A percentile compares a stretch with the other conserved stretches of the same genome.
Evolutionary conservation across 2,888 invertebrate genomes (phyloP).

Genomic region (Mayetiola destructor): DNA sequence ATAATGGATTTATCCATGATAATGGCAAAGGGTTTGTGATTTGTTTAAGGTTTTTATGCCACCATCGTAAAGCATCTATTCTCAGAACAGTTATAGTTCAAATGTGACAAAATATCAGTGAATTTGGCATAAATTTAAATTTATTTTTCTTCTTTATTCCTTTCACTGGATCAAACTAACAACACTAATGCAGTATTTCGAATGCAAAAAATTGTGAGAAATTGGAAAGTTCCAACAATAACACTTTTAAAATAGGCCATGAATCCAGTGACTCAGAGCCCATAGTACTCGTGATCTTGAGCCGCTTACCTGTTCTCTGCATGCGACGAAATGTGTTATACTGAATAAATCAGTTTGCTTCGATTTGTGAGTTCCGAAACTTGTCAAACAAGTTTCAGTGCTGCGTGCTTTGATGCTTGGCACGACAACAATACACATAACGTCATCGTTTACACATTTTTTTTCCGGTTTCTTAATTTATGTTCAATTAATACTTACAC

Average conservation of each 20-base stretch:
- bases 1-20: constrained; percentile 2
- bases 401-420: no score
- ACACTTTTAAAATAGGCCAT: constrained; percentile 22
- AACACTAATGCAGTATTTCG: not conserved
- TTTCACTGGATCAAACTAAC: not conserved
- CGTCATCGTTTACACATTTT: no score
- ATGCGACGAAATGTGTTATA: no score
- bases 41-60: not conserved
- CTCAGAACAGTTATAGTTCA: not conserved
- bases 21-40: constrained; percentile 6
- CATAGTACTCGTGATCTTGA: no score
- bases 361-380: no score
- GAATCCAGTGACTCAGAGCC: constrained; percentile 46
- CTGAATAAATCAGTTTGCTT: no score
- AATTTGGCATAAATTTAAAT: not conserved
- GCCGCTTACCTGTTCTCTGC: no score
- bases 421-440: no score
- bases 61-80: not conserved
- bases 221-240: constrained; percentile 32
- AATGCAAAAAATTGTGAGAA: constrained; percentile 21
- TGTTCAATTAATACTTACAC: no score
- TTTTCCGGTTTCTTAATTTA: no score
- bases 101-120: not conserved
- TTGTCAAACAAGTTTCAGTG: no score
- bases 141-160: not conserved